Percentiles rank a stretch among this genome's conserved stretches.
Evolutionary conservation across 2,888 invertebrate genomes (phyloP).

Genomic region (Lingula anatina): DNA sequence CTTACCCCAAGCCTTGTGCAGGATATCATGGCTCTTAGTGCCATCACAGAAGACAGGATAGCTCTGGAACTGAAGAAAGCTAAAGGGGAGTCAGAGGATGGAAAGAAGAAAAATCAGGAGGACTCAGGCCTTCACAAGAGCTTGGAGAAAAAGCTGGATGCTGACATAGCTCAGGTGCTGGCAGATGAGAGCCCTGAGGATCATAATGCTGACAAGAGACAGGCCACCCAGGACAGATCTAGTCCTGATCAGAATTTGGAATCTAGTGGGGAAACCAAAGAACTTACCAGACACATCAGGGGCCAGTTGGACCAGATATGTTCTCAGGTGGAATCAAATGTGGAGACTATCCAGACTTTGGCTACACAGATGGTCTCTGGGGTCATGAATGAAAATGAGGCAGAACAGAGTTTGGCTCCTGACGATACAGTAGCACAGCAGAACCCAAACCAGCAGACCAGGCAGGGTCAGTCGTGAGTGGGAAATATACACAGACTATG

Average conservation of each 20-base stretch:
- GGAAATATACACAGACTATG: constrained; percentile 1
- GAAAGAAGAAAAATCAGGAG: constrained; percentile 3
- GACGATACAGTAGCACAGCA: background rate
- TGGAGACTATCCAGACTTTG: background rate
- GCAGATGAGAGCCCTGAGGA: constrained; percentile 22
- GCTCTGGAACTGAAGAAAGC: background rate
- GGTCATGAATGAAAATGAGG: background rate
- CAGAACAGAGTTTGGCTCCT: background rate
- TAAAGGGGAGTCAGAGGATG: background rate
- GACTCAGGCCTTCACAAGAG: background rate
- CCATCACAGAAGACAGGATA: constrained; percentile 56
- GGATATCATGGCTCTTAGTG: constrained; percentile 58
- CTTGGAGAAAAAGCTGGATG: constrained; percentile 29
- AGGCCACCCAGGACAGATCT: background rate
- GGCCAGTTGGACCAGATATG: constrained; percentile 3
- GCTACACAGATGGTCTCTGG: background rate
- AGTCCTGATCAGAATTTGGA: background rate
- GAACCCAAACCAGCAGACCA: background rate
- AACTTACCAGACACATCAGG: background rate
- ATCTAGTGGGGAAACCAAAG: background rate
- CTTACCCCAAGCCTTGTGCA: constrained; percentile 56
- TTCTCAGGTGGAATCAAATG: constrained; percentile 1
- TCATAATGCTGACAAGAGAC: constrained; percentile 34
- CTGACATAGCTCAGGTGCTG: constrained; percentile 38
- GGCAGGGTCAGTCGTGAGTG: constrained; percentile 13